Evolutionary conservation across 2,797 vertebrate species (phyloP), one percentile per base, ranked within the genome.

Genomic region (Craterocephalus amniculus): DNA sequence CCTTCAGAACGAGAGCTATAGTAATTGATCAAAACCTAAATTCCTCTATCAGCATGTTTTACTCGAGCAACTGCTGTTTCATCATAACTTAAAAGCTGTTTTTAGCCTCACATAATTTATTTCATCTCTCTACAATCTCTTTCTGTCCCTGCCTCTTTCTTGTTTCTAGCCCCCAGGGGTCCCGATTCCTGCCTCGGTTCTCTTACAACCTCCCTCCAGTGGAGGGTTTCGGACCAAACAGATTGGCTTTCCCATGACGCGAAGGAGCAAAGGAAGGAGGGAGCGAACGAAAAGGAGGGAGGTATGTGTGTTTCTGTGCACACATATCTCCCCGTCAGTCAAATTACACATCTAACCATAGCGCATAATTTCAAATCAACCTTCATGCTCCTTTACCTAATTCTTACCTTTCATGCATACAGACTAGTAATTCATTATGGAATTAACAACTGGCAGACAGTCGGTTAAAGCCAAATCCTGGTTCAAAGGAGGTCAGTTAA

Each of bases 291-390:
- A 45, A 45, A 8, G 18, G 18, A 32, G 49, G 43, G 34, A 61
- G 18, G 43, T 9, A 4, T 55, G 43, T 56, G 51, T 43, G 65
- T 34, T 65, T 29, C 58, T 24, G 36, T 35, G 34, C 45, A 36
- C 52, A 63, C 29, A 49, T 49, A 48, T 31, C 60, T 62, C 29
- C 40, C 58, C 0, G 45, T 84, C 71, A 81, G 75, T 85, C 64
- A 81, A 88, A 89, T 88, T 79, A 85, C 70, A 80, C 51, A 83
- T 76, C 62, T 64, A 67, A 78, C 60, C 55, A 51, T 79, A 60
- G 79, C 76, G 76, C 76, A 71, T 70, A 31, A 73, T 82, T 9
- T 22, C 63, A 74, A 79, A 85, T 87, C 81, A 84, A 75, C 85
- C 83, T 83, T 87, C 76, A 84, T 70, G 77, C 67, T 75, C 54